Conservation (phyloP, 2,797 vertebrate genomes). For the Pampus argenteus region DNA sequence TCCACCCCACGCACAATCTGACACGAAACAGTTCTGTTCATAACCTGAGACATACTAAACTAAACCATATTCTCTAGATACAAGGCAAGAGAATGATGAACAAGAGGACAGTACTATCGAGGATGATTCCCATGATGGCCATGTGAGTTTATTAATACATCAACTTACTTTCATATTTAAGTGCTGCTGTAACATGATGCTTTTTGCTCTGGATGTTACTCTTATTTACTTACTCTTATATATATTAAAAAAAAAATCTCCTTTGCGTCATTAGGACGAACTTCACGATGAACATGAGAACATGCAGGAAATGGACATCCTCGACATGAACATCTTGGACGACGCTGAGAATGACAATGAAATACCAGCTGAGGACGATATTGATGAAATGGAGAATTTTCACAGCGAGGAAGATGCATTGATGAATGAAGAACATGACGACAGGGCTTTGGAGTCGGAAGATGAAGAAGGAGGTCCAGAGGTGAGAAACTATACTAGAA, state of each 20-base stretch:
- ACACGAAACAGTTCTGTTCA: not conserved
- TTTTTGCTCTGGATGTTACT: not conserved
- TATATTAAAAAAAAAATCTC: not conserved
- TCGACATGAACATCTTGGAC: conserved; percentile 91
- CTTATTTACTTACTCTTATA: not conserved
- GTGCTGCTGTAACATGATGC: not conserved
- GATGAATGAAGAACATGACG: conserved; percentile 62
- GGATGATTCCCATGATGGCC: conserved; percentile 90
- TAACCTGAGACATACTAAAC: conserved; percentile 12
- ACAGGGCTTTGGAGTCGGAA: conserved; percentile 45
- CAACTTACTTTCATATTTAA: not conserved
- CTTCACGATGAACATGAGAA: conserved; percentile 86
- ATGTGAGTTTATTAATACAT: conserved; percentile 80
- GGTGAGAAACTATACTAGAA: conserved; percentile 39
- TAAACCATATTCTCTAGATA: conserved; percentile 76
- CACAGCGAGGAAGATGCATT: conserved; percentile 75
- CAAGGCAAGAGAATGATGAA: conserved; percentile 87
- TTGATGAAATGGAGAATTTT: conserved; percentile 73
- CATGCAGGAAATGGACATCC: conserved; percentile 91
- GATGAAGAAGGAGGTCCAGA: conserved; percentile 55
- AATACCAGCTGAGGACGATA: conserved; percentile 82
- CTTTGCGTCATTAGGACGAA: conserved; percentile 82
- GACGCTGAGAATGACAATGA: conserved; percentile 90
- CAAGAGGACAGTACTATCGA: conserved; percentile 89
- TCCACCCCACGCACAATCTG: not conserved